Base-by-base conservation (phyloP, 2,113 vertebrate species). In the Myodes glareolus region DNA sequence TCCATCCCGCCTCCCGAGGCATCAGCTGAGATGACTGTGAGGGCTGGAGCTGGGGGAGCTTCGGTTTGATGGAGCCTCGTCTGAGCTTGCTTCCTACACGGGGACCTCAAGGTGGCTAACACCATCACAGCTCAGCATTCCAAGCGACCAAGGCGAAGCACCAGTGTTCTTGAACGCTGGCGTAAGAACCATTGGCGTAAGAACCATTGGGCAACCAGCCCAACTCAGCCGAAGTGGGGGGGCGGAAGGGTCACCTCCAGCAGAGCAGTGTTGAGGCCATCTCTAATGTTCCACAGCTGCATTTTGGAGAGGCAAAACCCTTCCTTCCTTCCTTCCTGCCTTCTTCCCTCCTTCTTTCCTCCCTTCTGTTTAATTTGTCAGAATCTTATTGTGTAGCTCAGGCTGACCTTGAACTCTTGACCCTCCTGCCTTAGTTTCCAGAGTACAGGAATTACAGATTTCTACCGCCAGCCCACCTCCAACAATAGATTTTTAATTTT, bases 31-130 rank as follows among this genome's bases (percentile, higher is more conserved):
- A 27, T 52, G 39, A 23, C 52, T 12, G 10, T 33, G 19, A n/a
- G 17, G 77, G 45, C 50, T 50, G 3, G 33, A 27, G 39, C 1
- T n/a, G 11, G 63, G 76, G 45, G 29, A 80, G 2, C 33, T 50
- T 17, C 36, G 72, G n/a, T 25, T 19, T 65, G 55, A 33, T 39
- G 9, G 9, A 45, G 50, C 14, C 3, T 13, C 45, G 5, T 39
- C 88, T 82, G 81, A 84, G 73, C 86, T 78, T 96, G 72, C 92
- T 95, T 86, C 81, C 45, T 90, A 55, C 31, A 21, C 19, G 36
- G 81, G 68, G 47, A n/a, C 45, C 42, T 94, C 93, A 80, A 17
- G 13, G 21, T 92, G 17, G 25, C 0, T 73, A 78, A 55, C 65
- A 14, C 33, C 29, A 1, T 73, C 50, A 55, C 4, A 81, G 80